Evolutionary conservation across 2,113 vertebrate genomes (phyloP).

Genomic region (Propithecus coquereli): DNA sequence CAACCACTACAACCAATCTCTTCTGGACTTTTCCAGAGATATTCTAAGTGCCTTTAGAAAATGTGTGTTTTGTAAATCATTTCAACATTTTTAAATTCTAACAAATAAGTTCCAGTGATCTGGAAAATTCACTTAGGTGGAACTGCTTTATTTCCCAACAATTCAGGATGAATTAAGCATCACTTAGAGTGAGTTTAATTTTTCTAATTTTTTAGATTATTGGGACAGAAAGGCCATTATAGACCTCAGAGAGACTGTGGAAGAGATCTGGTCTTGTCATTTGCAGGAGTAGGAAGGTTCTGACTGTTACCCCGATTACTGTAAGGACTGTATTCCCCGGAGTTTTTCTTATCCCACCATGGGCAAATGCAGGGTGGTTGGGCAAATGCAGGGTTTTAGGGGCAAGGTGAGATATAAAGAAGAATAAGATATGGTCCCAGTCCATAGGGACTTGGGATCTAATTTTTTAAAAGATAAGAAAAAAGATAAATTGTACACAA

Average conservation of each 20-base stretch:
- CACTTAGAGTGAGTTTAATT: not conserved
- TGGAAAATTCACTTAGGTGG: constrained; percentile 12
- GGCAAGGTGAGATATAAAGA: not conserved
- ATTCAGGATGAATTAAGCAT: not conserved
- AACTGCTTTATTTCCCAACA: not conserved
- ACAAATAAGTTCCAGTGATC: not conserved
- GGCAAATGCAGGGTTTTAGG: not conserved
- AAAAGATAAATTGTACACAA: not conserved
- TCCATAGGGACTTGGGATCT: not conserved
- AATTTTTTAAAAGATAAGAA: not conserved
- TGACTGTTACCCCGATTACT: not conserved
- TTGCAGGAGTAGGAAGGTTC: not conserved
- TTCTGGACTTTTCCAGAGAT: not conserved
- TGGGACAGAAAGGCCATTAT: not conserved
- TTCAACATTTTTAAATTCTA: not conserved
- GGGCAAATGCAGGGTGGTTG: not conserved
- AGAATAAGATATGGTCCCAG: not conserved
- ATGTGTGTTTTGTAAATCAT: not conserved
- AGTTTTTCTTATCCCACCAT: not conserved
- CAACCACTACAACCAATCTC: not conserved
- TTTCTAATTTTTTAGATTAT: not conserved
- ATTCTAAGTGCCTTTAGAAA: constrained; percentile 10
- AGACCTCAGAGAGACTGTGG: not conserved
- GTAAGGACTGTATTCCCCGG: not conserved
- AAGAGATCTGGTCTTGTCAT: not conserved